Percentiles rank a stretch among this genome's conserved stretches.
Conservation (phyloP, 2,113 vertebrate genomes). For the Mystacornis crossleyi region DNA sequence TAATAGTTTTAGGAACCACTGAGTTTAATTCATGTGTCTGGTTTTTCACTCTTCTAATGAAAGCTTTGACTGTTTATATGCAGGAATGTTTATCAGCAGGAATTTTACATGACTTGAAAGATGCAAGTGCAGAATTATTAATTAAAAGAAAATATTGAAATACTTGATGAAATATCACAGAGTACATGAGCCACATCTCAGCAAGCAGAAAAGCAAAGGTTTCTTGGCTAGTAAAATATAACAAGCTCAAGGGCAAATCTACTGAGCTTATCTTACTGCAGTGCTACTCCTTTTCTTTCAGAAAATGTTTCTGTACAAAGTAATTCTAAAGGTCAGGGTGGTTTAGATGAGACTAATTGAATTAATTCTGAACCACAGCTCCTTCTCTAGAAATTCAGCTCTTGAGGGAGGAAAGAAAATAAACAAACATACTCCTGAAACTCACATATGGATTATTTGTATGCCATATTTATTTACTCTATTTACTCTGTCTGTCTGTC, state of each 20-base stretch:
- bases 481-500: not conserved
- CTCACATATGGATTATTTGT: not conserved
- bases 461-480: not conserved
- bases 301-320: not conserved
- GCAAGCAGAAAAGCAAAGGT: not conserved
- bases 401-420: not conserved
- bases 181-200: not conserved
- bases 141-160: not conserved
- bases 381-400: not conserved
- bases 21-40: not conserved
- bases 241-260: not conserved
- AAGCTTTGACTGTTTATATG: not conserved
- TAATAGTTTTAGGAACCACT: not conserved
- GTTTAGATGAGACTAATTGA: slow-evolving; percentile 16
- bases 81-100: not conserved
- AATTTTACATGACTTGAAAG: not conserved
- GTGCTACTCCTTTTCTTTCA: not conserved
- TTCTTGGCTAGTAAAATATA: not conserved
- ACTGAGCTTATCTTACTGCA: not conserved
- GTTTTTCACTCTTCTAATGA: not conserved
- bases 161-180: not conserved
- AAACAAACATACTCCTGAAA: not conserved
- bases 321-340: slow-evolving; percentile 16
- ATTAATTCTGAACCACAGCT: not conserved
- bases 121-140: not conserved